A percentile compares a stretch with the other conserved stretches of the same genome.
Conservation (phyloP, 2,113 vertebrate species). For the Acinonyx jubatus region DNA sequence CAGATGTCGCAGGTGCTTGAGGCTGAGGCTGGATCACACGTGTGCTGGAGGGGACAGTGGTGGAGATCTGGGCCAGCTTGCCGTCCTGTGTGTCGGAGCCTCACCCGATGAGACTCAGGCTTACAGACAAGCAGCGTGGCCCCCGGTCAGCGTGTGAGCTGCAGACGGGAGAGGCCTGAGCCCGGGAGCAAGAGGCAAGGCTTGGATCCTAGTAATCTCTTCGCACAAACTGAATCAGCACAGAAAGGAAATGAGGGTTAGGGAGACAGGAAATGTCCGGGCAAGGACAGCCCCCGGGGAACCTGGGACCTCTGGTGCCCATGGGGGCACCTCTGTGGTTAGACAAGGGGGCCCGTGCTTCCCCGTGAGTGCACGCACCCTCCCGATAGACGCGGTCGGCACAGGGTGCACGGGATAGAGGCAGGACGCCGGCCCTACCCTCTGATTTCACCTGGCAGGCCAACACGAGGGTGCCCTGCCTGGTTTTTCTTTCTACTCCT, state of each 20-base stretch:
- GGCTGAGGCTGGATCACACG: not conserved
- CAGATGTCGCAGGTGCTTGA: accelerated
- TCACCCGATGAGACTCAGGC: too few relatives aligned
- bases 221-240: not conserved
- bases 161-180: not conserved
- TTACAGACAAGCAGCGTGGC: accelerated
- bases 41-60: not conserved
- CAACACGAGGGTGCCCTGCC: too few relatives aligned
- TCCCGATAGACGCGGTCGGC: not conserved
- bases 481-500: not conserved
- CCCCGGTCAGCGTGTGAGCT: too few relatives aligned
- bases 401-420: accelerated
- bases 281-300: not conserved
- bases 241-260: not conserved
- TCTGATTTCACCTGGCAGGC: not conserved
- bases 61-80: not conserved
- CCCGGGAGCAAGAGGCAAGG: not conserved
- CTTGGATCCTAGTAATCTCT: accelerated
- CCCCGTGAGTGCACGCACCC: not conserved
- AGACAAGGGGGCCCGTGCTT: too few relatives aligned
- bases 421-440: not conserved
- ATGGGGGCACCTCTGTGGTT: not conserved
- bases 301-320: not conserved
- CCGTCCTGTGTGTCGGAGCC: not conserved
- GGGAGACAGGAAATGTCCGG: not conserved